phyloP scores from a whole-genome alignment of 2,797 vertebrate species.

The Manis crassicaudata region DNA sequence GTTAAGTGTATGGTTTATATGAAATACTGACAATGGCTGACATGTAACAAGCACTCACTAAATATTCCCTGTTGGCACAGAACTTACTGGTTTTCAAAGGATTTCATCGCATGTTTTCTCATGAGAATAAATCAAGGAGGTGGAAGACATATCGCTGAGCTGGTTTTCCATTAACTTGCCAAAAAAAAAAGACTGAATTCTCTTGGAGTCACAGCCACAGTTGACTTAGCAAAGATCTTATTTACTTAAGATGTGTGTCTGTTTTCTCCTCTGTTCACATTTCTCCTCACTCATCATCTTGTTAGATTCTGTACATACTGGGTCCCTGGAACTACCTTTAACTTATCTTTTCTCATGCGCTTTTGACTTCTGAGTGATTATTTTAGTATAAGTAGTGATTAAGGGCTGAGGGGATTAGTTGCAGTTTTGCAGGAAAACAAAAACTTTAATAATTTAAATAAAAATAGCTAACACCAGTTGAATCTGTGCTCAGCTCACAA shows the following conservation, averaged over 20 bases:
- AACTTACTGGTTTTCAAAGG: conserved; percentile 6
- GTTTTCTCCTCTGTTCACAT: not conserved
- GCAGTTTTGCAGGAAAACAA: not conserved
- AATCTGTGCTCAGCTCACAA: not conserved
- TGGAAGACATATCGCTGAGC: not conserved
- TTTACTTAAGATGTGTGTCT: not conserved
- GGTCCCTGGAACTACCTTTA: not conserved
- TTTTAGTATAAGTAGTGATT: not conserved
- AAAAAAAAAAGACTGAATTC: conserved; percentile 13
- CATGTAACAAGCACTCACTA: not conserved
- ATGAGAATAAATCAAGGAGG: not conserved
- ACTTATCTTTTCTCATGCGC: not conserved
- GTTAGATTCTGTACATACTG: not conserved
- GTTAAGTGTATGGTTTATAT: not conserved
- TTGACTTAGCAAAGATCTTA: not conserved
- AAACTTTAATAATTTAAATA: not conserved
- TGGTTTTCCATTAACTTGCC: conserved; percentile 9
- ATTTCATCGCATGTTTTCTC: conserved; percentile 29
- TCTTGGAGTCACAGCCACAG: not conserved
- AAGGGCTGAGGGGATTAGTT: not conserved
- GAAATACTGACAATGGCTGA: not conserved
- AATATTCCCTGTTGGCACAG: conserved; percentile 2
- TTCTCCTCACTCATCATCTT: not conserved
- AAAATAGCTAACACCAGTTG: not conserved
- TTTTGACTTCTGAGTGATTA: conserved; percentile 4